Evolutionary conservation across 2,888 invertebrate species (phyloP), one percentile per base, ranked within the genome.

Genomic region (Orthosia cruda): DNA sequence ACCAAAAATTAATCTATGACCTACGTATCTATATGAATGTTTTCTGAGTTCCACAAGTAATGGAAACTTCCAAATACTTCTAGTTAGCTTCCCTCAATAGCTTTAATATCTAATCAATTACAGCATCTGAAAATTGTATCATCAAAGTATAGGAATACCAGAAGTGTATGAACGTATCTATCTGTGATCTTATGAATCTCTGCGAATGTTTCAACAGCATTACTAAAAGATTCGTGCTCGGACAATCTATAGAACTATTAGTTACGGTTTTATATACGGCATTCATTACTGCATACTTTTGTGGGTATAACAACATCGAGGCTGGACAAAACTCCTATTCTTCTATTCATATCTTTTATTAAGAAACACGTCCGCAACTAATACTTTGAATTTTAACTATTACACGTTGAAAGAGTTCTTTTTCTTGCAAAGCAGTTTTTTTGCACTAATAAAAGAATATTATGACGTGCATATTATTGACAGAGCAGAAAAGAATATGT

Each of bases 351-450:
- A 78, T 49, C 7, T 71, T 71, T 74, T 70, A 59, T 69, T 65
- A 71, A 47, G 64, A 75, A 76, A 72, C 81, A 71, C 52, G 81
- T 68, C 85, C 74, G 64, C 45, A 61, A 74, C 81, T 0, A 85
- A 86, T 85, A 50, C 70, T 76, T 81, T 74, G 64, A 71, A 70
- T n/a, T 26, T 55, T 54, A 23, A 65, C 70, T 64, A 61, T 47
- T 62, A 50, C 57, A 71, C 47, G 3, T 52, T 59, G n/a, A 62
- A 71, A 70, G 23, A 75, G 12, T 71, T 67, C 12, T 80, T 69
- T 74, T 59, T 63, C 54, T 55, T 40, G 3, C n/a, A n/a, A 64
- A 7, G n/a, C 45, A n/a, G 54, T 58, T 67, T 64, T 64, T 71
- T 52, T 50, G 49, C 76, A 57, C 20, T 40, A 4, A 52, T 55